Conservation (phyloP, 2,113 vertebrate genomes). For the Alligator mississippiensis region DNA sequence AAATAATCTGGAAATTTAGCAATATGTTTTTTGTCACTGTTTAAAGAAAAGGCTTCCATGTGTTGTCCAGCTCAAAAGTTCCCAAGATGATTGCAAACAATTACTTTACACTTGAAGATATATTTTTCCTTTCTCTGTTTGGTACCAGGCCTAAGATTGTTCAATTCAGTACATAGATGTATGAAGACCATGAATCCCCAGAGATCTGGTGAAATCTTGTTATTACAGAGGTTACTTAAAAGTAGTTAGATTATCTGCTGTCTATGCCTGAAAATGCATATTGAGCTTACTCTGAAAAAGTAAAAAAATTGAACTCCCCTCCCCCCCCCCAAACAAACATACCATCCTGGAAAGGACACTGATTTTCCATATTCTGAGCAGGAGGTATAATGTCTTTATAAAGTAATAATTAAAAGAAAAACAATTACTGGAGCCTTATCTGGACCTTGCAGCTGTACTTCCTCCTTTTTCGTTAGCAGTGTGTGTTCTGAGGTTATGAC, state of each 20-base stretch:
- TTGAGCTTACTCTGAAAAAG: conserved; percentile 38
- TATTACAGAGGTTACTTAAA: conserved; percentile 64
- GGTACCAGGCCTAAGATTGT: conserved; percentile 42
- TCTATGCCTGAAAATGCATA: conserved; percentile 59
- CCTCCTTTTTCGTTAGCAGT: conserved; percentile 71
- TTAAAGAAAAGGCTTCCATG: conserved; percentile 24
- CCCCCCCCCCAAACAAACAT: neutral
- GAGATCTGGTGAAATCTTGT: conserved; percentile 54
- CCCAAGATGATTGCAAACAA: conserved; percentile 42
- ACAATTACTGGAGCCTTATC: conserved; percentile 82
- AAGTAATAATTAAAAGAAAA: conserved; percentile 84
- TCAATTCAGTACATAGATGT: conserved; percentile 60
- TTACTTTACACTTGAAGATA: conserved; percentile 53
- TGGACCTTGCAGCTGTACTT: conserved; percentile 80
- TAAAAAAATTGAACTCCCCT: neutral
- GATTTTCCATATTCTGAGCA: conserved; percentile 74
- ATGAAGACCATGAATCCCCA: conserved; percentile 47
- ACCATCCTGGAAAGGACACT: conserved; percentile 57
- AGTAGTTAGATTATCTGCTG: conserved; percentile 72
- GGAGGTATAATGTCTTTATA: conserved; percentile 84
- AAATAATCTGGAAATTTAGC: conserved; percentile 27
- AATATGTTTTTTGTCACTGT: neutral
- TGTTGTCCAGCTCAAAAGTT: conserved; percentile 5
- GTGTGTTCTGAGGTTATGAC: conserved; percentile 81
- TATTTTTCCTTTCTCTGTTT: conserved; percentile 22